Conservation (phyloP, 2,797 vertebrate species). For the Brachyalestes nurse region DNA sequence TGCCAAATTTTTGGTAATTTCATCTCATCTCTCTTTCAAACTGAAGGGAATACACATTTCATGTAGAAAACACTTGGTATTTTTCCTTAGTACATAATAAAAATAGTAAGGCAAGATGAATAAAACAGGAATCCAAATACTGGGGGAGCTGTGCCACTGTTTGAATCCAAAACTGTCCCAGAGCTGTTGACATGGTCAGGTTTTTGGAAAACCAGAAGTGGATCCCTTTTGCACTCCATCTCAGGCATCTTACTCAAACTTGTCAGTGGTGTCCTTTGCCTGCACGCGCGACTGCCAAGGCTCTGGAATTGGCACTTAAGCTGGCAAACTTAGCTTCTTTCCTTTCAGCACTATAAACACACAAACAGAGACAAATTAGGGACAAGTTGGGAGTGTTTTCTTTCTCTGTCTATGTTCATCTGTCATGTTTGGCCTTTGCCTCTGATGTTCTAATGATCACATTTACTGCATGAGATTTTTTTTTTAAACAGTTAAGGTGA, state of each 20-base stretch:
- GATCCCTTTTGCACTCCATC: constrained; percentile 83
- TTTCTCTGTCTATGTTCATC: neutral
- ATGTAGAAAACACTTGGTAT: constrained; percentile 85
- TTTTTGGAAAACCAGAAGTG: constrained; percentile 68
- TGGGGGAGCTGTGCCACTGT: constrained; percentile 63
- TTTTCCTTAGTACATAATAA: constrained; percentile 90
- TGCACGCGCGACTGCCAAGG: constrained; percentile 77
- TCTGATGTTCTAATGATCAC: neutral
- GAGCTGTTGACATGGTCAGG: constrained; percentile 72
- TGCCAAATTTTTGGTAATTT: constrained; percentile 69
- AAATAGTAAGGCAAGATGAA: constrained; percentile 96
- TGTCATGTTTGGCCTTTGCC: neutral
- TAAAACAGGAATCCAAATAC: constrained; percentile 90
- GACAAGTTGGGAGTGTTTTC: neutral
- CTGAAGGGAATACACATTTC: constrained; percentile 83
- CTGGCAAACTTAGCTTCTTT: constrained; percentile 99
- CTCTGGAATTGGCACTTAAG: constrained; percentile 89
- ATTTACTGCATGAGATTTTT: neutral
- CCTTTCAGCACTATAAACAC: constrained; percentile 91
- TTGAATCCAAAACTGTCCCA: constrained; percentile 73
- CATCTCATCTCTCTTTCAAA: constrained; percentile 63
- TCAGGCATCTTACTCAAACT: constrained; percentile 88
- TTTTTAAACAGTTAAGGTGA: neutral
- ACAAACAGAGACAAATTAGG: constrained; percentile 28
- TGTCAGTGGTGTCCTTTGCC: constrained; percentile 81